Evolutionary conservation across 2,888 invertebrate species (phyloP).

Genomic region (Autographa gamma): DNA sequence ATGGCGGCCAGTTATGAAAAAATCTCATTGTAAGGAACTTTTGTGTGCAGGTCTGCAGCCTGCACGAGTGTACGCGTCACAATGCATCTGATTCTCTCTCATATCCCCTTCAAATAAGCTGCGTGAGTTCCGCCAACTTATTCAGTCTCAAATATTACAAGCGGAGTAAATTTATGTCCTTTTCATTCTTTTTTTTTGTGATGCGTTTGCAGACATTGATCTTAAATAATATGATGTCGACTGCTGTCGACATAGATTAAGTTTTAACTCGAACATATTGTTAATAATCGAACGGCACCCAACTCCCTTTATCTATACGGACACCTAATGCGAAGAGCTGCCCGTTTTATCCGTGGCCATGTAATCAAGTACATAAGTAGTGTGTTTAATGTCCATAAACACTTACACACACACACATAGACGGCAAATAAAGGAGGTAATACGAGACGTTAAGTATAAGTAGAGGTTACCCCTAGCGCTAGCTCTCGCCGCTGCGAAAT

Average conservation of each 20-base stretch:
- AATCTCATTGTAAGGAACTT: slow-evolving; percentile 5
- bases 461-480: slow-evolving; percentile 1
- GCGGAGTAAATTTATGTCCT: neutral
- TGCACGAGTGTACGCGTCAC: slow-evolving; percentile 2
- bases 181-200: neutral
- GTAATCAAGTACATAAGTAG: neutral
- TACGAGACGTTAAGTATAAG: slow-evolving; percentile 4
- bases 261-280: neutral
- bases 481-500: neutral
- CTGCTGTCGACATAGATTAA: neutral
- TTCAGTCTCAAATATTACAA: neutral
- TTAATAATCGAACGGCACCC: neutral
- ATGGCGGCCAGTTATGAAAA: neutral
- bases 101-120: neutral
- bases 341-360: neutral
- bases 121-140: neutral
- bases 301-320: neutral
- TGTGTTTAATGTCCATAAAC: neutral
- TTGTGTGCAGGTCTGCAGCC: slow-evolving; percentile 1
- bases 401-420: neutral
- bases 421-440: slow-evolving; percentile 1
- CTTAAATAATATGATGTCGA: neutral
- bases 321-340: neutral
- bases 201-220: neutral
- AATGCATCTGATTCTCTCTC: slow-evolving; percentile 3